Evolutionary conservation across 2,797 vertebrate genomes (phyloP).

Genomic region (Diglossa cyanea): DNA sequence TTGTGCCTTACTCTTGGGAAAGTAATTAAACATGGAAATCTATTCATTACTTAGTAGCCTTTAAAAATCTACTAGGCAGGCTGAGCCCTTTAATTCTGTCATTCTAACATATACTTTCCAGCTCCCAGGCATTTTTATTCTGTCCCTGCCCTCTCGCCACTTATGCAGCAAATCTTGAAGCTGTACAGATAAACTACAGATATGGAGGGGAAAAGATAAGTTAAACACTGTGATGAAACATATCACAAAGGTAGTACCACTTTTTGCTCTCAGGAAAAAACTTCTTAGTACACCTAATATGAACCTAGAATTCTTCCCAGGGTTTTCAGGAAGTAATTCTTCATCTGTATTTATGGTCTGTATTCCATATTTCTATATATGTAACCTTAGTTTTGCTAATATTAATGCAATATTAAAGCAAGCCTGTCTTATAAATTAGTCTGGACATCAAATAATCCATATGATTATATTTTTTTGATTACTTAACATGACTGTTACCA

Average conservation of each 20-base stretch:
- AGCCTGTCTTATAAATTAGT: background rate
- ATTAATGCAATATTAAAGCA: background rate
- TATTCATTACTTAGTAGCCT: conserved; percentile 31
- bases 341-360: background rate
- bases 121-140: background rate
- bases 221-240: background rate
- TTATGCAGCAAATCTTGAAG: background rate
- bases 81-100: background rate
- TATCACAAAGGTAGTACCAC: background rate
- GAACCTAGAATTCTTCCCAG: background rate
- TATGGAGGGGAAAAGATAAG: background rate
- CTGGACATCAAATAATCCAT: background rate
- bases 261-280: background rate
- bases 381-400: background rate
- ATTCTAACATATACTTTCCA: background rate
- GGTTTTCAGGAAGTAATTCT: background rate
- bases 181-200: background rate
- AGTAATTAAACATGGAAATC: conserved; percentile 55
- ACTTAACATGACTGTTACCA: background rate
- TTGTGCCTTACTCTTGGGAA: conserved; percentile 48
- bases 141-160: background rate
- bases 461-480: background rate
- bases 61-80: conserved; percentile 2
- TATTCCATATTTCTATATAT: background rate
- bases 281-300: background rate